Conservation (phyloP, 2,888 invertebrate species). For the Toxonevra muliebris region DNA sequence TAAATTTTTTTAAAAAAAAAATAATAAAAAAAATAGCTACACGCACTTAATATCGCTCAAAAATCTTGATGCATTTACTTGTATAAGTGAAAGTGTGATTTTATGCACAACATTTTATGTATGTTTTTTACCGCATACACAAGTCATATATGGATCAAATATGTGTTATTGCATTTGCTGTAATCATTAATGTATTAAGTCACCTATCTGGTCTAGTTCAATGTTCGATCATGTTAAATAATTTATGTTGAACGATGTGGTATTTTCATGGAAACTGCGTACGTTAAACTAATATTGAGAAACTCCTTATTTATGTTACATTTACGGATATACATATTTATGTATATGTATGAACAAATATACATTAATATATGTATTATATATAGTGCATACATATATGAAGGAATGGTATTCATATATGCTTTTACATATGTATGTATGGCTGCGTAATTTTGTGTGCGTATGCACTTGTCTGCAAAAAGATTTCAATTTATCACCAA, state of each 20-base stretch:
- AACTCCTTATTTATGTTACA: no score
- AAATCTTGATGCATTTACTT: slow-evolving; percentile 17
- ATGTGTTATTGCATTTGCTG: slow-evolving; percentile 11
- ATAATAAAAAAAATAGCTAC: no score
- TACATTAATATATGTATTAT: neutral
- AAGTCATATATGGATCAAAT: slow-evolving; percentile 1
- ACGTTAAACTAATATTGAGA: no score
- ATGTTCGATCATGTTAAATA: slow-evolving; percentile 29
- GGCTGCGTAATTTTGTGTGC: neutral
- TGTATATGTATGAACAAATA: neutral
- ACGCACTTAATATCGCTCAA: neutral
- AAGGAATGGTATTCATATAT: no score
- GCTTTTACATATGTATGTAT: neutral
- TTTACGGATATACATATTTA: no score
- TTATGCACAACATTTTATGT: slow-evolving; percentile 18
- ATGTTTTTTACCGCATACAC: neutral
- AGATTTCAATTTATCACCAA: no score
- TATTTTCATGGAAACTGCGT: no score
- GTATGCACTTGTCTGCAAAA: neutral
- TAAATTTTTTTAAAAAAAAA: no score
- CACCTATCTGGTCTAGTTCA: slow-evolving; percentile 32
- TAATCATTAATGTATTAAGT: slow-evolving; percentile 6
- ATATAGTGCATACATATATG: no score
- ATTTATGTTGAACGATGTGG: neutral
- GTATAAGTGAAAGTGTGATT: slow-evolving; percentile 32